Percentiles rank a stretch among this genome's conserved stretches.
Evolutionary conservation across 2,888 invertebrate genomes (phyloP).

Genomic region (Epiblema foenella): DNA sequence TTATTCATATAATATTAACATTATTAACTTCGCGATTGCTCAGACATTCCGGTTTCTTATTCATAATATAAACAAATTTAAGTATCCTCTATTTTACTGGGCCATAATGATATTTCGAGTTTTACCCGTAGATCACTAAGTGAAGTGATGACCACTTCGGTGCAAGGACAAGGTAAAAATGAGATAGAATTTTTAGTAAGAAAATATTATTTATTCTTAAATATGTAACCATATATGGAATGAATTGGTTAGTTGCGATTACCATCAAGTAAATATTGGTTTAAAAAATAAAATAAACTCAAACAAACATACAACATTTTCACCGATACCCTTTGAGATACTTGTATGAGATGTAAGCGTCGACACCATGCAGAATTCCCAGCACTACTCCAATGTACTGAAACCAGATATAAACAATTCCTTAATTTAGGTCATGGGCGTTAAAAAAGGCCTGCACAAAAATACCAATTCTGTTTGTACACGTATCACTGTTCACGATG

Average conservation of each 20-base stretch:
- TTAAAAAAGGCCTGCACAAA: too few species aligned
- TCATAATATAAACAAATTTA: too few species aligned
- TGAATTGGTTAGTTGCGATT: conserved; percentile 38
- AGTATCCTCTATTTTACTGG: too few species aligned
- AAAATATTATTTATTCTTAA: conserved; percentile 20
- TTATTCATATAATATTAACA: too few species aligned
- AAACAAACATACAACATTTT: conserved; percentile 43
- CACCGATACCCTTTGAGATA: conserved; percentile 87
- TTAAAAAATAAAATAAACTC: neutral
- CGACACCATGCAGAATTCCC: conserved; percentile 90
- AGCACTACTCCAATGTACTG: conserved; percentile 92
- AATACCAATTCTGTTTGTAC: neutral
- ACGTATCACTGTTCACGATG: neutral
- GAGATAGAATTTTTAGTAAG: conserved; percentile 13
- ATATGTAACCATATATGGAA: conserved; percentile 25
- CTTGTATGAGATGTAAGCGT: conserved; percentile 90
- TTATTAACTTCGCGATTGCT: neutral
- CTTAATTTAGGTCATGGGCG: too few species aligned
- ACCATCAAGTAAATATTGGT: neutral
- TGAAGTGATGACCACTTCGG: neutral
- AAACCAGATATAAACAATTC: conserved; percentile 58
- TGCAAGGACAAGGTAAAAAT: neutral
- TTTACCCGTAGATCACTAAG: neutral
- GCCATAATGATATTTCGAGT: too few species aligned
- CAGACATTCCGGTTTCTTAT: neutral